Evolutionary conservation across 2,113 vertebrate species (phyloP), one percentile per base, ranked within the genome.

Genomic region (Paedocypris sp.): DNA sequence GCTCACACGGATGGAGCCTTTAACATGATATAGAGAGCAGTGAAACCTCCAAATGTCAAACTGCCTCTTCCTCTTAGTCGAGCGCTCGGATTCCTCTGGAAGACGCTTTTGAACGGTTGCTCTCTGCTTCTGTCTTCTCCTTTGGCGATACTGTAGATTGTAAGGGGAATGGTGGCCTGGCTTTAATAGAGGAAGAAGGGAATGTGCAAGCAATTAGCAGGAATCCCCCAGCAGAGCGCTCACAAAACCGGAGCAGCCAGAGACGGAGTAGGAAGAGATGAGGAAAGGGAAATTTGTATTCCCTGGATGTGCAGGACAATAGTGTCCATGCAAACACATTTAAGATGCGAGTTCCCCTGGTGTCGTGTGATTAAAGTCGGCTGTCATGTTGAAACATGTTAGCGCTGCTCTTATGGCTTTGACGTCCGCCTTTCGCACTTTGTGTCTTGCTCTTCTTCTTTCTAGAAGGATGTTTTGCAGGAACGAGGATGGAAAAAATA

Each of bases 131-230:
- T 51, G 19, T 38, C 56, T 28, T 67, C 61, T 68, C 51, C 51
- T 19, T 7, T 59, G 32, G 50, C 47, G 28, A 29, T 53, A 54
- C 52, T 28, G 62, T 59, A 60, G 46, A 67, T 59, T 61, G 33
- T 39, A 61, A 68, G n/a, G 50, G 49, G 67, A 51, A 64, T 54
- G 46, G 70, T 68, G 67, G 70, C 70, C 62, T 72, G 64, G 73
- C 70, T 70, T 70, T 75, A 74, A 70, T 72, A 65, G 59, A 73
- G 58, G 59, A 64, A 68, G 31, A 65, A 25, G 48, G 31, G 53
- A 70, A 68, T 72, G 72, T 72, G 72, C 68, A 68, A 72, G 62
- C 62, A 59, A 73, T 73, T 71, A 75, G 59, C 65, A 71, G 70
- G 70, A 70, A 68, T 75, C 70, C 70, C 72, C 65, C 59, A 68